Conservation (phyloP, 2,797 vertebrate species). For the Phylloscopus collybita region DNA sequence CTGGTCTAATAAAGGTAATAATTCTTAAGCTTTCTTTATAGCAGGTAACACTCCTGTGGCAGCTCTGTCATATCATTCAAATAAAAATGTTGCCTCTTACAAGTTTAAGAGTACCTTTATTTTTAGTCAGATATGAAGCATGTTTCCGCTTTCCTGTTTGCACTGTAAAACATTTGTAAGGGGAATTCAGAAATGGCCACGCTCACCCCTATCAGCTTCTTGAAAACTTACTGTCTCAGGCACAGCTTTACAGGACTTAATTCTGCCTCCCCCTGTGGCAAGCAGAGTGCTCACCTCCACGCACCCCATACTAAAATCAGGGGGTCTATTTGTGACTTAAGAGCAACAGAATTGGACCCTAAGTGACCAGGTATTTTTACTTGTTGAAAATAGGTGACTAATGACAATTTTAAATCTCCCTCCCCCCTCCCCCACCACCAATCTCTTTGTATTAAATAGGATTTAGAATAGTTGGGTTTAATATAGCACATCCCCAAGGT, state of each 20-base stretch:
- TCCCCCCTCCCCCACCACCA: neutral
- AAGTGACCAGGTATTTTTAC: constrained; percentile 46
- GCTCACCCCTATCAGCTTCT: constrained; percentile 57
- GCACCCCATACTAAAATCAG: neutral
- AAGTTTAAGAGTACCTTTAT: constrained; percentile 83
- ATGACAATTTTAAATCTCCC: constrained; percentile 54
- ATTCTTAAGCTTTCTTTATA: constrained; percentile 90
- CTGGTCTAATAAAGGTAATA: constrained; percentile 96
- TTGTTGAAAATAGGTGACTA: constrained; percentile 57
- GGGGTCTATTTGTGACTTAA: neutral
- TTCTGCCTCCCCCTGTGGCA: neutral
- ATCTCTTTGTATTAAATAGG: constrained; percentile 73
- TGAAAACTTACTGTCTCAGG: constrained; percentile 43
- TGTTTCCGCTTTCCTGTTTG: constrained; percentile 67
- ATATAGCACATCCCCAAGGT: constrained; percentile 68
- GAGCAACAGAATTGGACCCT: neutral
- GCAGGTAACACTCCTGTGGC: constrained; percentile 86
- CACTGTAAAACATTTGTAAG: constrained; percentile 62
- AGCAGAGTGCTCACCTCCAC: neutral
- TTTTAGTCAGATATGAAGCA: constrained; percentile 77
- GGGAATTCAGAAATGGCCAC: constrained; percentile 51
- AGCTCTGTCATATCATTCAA: constrained; percentile 86
- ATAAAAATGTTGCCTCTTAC: constrained; percentile 84
- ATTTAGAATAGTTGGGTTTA: constrained; percentile 73
- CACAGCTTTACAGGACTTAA: neutral